Percentiles rank a stretch among this genome's conserved stretches.
Conservation (phyloP, 1,140 invertebrate genomes). For the Drosophila subpulchrella region DNA sequence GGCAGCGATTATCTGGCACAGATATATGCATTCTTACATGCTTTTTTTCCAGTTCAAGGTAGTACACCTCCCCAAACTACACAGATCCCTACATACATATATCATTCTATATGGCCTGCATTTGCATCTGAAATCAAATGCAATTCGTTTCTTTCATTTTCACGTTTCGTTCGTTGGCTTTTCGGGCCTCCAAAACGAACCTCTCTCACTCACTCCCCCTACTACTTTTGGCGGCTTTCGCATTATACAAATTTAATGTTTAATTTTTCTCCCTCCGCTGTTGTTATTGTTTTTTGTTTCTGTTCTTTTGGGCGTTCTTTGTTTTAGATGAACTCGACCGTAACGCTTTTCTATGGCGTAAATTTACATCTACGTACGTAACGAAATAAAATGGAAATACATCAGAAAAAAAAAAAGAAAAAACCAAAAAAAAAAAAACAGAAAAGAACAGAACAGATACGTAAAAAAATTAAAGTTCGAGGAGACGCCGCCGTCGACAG, state of each 20-base stretch:
- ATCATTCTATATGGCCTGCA: constrained; percentile 42
- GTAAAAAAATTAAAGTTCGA: constrained; percentile 61
- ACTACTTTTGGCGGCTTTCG: constrained; percentile 74
- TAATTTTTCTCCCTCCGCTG: constrained; percentile 60
- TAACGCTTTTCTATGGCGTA: constrained; percentile 84
- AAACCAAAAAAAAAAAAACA: constrained; percentile 20
- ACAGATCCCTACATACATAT: constrained; percentile 27
- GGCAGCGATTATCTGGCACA: too few species aligned
- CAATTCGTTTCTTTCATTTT: constrained; percentile 69
- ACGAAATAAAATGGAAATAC: constrained; percentile 74
- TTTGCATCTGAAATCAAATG: constrained; percentile 63
- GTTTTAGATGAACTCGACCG: constrained; percentile 83
- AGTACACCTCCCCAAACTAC: constrained; percentile 13
- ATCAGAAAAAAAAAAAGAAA: constrained; percentile 28
- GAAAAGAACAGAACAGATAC: constrained; percentile 13
- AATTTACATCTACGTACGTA: constrained; percentile 83
- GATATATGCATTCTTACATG: constrained; percentile 1
- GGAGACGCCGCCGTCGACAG: constrained; percentile 59
- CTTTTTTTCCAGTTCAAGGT: constrained; percentile 45
- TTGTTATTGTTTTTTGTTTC: constrained; percentile 53
- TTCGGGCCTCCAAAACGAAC: constrained; percentile 26
- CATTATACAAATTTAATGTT: constrained; percentile 83
- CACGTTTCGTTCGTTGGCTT: constrained; percentile 73
- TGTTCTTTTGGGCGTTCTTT: constrained; percentile 81
- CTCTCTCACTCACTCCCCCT: constrained; percentile 13